phyloP scores from a whole-genome alignment of 2,797 vertebrate species.

The Mycteria americana region DNA sequence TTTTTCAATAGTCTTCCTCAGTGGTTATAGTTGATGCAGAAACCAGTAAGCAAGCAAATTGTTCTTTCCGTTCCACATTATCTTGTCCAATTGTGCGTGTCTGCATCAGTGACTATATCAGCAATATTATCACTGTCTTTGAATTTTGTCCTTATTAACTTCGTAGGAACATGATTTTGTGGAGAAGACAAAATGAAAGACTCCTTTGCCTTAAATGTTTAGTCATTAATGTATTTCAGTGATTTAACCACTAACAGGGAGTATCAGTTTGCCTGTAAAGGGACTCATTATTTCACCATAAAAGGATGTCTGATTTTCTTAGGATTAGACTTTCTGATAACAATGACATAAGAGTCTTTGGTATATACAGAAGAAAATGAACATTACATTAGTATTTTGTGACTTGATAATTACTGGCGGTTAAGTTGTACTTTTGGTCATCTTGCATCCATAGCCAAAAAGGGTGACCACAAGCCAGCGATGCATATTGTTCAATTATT shows the following conservation, averaged over 20 bases:
- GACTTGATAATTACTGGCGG: neutral
- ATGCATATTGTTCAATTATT: neutral
- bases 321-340: neutral
- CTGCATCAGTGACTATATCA: neutral
- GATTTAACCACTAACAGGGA: neutral
- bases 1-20: neutral
- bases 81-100: neutral
- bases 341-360: neutral
- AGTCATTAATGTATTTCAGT: neutral
- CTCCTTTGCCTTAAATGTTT: neutral
- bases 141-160: neutral
- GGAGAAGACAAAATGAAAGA: neutral
- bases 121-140: neutral
- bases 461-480: neutral
- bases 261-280: neutral
- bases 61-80: neutral
- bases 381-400: neutral
- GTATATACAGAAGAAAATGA: neutral
- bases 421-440: neutral
- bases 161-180: neutral
- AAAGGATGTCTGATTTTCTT: neutral
- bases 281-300: neutral
- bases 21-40: neutral
- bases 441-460: neutral
- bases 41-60: neutral